These are phyloP conservation scores for Limenitis arthemis DNA, from an alignment of 2,888 invertebrate genomes.

Conservation along the genomic window DNA sequence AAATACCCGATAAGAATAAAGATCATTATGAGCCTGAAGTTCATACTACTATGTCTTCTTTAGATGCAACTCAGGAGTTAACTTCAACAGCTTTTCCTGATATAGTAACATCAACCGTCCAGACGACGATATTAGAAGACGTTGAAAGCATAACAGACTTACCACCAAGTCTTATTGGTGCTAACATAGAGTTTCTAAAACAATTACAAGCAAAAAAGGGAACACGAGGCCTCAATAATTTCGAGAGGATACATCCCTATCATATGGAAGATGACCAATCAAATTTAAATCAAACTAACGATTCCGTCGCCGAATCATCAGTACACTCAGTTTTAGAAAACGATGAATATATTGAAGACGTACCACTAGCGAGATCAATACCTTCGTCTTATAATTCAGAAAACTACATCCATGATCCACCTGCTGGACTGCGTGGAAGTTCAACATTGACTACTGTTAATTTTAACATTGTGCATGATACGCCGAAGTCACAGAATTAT, in stretches of 20 bases:
- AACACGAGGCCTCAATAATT: constrained; percentile 38
- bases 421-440: constrained; percentile 34
- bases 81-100: constrained; percentile 15
- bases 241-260: constrained; percentile 54
- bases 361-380: constrained; percentile 41
- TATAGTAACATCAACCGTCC: constrained; percentile 29
- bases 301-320: constrained; percentile 47
- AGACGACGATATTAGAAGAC: constrained; percentile 35
- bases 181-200: constrained; percentile 65
- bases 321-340: constrained; percentile 28
- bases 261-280: constrained; percentile 66
- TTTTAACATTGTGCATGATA: constrained; percentile 56
- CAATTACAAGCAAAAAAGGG: constrained; percentile 60
- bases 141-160: constrained; percentile 43
- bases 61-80: constrained; percentile 13
- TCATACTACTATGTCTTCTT: constrained; percentile 12
- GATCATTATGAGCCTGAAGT: constrained; percentile 19
- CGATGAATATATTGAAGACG: constrained; percentile 36
- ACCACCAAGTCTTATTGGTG: constrained; percentile 55
- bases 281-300: constrained; percentile 35
- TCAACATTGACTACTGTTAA: constrained; percentile 54
- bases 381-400: constrained; percentile 39
- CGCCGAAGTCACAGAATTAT: constrained; percentile 34
- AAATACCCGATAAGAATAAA: constrained; percentile 17
- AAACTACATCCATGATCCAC: constrained; percentile 43